Conservation (phyloP, 2,113 vertebrate species). For the Corydoras sp. region DNA sequence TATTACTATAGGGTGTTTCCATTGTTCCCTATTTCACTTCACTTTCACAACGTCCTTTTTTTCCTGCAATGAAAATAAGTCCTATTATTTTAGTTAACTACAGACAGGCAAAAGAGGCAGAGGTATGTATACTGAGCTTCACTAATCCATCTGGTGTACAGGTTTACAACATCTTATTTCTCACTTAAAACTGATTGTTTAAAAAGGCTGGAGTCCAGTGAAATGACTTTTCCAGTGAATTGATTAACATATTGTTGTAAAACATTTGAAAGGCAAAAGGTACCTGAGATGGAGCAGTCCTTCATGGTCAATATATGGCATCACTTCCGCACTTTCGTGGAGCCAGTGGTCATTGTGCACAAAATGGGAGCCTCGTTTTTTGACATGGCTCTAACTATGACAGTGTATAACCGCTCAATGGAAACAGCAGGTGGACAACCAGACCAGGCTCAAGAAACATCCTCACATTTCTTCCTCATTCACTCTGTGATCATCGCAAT, state of each 20-base stretch:
- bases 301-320: constrained; percentile 31
- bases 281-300: background rate
- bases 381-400: constrained; percentile 47
- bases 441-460: constrained; percentile 43
- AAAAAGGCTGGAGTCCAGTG: too few species aligned
- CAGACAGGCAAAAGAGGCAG: background rate
- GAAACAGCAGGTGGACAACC: constrained; percentile 32
- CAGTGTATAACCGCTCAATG: constrained; percentile 43
- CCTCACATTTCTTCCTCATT: constrained; percentile 48
- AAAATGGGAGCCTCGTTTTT: constrained; percentile 48
- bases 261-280: background rate
- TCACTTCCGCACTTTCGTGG: constrained; percentile 40
- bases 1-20: background rate
- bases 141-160: too few species aligned
- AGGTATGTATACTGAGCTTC: constrained; percentile 15
- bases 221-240: background rate
- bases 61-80: too few species aligned
- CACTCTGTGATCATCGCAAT: constrained; percentile 40
- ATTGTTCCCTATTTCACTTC: constrained; percentile 29
- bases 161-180: too few species aligned
- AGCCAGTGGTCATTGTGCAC: constrained; percentile 49
- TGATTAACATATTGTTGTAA: background rate
- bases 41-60: constrained; percentile 13
- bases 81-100: background rate
- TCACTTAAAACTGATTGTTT: too few species aligned